phyloP scores from a whole-genome alignment of 2,888 invertebrate species.

The Eupithecia pulchellata region DNA sequence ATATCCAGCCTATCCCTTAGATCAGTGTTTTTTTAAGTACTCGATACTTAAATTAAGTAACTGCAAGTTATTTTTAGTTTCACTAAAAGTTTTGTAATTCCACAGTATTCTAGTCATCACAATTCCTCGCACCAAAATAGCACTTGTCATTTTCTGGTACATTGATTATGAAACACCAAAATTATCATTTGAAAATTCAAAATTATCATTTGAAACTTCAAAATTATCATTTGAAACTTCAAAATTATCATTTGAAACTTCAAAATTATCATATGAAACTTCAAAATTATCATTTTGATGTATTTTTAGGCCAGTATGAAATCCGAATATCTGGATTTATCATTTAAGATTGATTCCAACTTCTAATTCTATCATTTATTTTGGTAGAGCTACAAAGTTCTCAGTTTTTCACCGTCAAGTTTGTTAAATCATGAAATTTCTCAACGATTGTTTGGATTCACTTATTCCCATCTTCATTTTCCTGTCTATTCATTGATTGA shows the following conservation, averaged over 20 bases:
- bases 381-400: background rate
- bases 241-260: background rate
- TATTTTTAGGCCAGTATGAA: background rate
- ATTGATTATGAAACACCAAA: background rate
- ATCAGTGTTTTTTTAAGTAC: conserved; percentile 6
- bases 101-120: conserved; percentile 34
- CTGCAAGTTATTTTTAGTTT: conserved; percentile 41
- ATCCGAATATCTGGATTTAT: background rate
- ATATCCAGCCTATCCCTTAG: background rate
- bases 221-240: background rate
- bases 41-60: conserved; percentile 8
- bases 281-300: background rate
- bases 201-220: background rate
- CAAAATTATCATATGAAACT: background rate
- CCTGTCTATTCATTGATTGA: background rate
- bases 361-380: background rate
- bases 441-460: background rate
- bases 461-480: background rate
- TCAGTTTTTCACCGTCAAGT: background rate
- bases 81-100: conserved; percentile 43
- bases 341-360: background rate
- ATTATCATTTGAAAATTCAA: background rate
- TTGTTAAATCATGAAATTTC: background rate
- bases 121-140: conserved; percentile 36
- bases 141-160: conserved; percentile 22